Percentiles rank a stretch among this genome's conserved stretches.
phyloP scores from a whole-genome alignment of 2,113 vertebrate species.

The Lanius collurio region DNA sequence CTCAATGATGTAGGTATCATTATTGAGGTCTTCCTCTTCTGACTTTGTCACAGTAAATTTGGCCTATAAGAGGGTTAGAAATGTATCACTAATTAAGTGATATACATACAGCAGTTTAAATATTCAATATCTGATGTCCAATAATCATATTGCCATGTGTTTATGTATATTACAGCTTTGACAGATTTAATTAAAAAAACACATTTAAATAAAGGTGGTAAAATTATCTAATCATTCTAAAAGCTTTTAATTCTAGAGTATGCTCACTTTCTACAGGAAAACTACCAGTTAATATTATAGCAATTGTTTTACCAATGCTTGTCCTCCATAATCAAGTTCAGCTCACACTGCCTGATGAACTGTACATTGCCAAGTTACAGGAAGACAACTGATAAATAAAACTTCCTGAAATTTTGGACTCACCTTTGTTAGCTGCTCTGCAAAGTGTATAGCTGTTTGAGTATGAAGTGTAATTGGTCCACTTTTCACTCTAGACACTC shows the following conservation, averaged over 20 bases:
- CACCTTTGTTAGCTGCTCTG: conserved; percentile 91
- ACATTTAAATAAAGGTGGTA: neutral
- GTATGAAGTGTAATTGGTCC: conserved; percentile 93
- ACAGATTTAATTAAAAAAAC: neutral
- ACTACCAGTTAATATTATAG: neutral
- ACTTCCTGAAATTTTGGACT: neutral
- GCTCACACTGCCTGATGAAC: neutral
- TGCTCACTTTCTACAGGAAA: neutral
- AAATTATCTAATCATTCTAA: neutral
- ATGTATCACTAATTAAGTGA: neutral
- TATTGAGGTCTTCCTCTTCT: conserved; percentile 79
- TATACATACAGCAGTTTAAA: neutral
- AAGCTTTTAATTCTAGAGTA: neutral
- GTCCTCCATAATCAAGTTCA: neutral
- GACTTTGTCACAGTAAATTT: conserved; percentile 89
- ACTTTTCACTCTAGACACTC: conserved; percentile 87
- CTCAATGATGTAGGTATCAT: conserved; percentile 86
- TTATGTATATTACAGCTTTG: neutral
- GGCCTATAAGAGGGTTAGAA: conserved; percentile 76
- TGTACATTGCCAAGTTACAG: neutral
- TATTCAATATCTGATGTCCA: neutral
- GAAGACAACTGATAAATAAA: neutral
- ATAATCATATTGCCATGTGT: neutral
- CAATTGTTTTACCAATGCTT: neutral
- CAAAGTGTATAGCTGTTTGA: conserved; percentile 92